Conservation (phyloP, 1,140 invertebrate genomes). For the Aleiodes sp. region DNA sequence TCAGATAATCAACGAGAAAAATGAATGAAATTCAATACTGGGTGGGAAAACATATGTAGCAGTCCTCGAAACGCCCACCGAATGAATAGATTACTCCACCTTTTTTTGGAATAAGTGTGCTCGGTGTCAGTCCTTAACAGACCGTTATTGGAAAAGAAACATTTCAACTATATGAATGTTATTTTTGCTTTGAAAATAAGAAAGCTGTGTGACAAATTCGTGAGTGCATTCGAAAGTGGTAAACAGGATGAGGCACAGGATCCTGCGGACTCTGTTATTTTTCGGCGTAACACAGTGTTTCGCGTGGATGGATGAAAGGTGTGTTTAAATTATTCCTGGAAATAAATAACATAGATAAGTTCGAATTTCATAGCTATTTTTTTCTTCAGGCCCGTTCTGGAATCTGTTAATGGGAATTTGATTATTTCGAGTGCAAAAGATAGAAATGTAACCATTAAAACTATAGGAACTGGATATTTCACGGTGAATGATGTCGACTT, state of each 20-base stretch:
- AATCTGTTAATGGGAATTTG: constrained; percentile 72
- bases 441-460: constrained; percentile 73
- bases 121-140: constrained; percentile 21
- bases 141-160: neutral
- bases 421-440: constrained; percentile 71
- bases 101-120: constrained; percentile 1
- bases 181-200: neutral
- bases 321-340: neutral
- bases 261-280: constrained; percentile 17
- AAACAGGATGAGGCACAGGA: constrained; percentile 16
- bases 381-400: constrained; percentile 69
- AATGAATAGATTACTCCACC: neutral
- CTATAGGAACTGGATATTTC: constrained; percentile 70
- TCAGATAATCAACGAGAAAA: constrained; percentile 1
- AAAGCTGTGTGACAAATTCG: neutral
- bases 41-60: constrained; percentile 38
- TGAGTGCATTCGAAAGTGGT: neutral
- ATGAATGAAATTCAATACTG: constrained; percentile 43
- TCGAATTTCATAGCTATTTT: no score
- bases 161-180: neutral
- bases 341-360: no score
- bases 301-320: constrained; percentile 41
- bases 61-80: constrained; percentile 39
- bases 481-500: constrained; percentile 71
- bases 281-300: constrained; percentile 11